Conservation (phyloP, 92 coral and sea anemone genomes). For the Epizoanthus stellaris region DNA sequence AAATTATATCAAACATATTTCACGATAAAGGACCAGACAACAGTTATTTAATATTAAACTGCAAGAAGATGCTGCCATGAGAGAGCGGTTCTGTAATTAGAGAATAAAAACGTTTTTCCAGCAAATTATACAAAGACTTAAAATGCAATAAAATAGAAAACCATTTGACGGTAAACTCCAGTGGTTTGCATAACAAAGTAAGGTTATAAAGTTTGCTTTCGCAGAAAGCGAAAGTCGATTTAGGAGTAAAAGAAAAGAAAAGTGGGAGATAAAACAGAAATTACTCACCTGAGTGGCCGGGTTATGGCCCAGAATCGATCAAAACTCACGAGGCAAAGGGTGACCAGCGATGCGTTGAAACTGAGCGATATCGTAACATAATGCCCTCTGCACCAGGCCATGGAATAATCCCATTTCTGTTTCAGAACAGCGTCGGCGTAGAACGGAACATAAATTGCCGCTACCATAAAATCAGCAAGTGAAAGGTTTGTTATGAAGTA, state of each 20-base stretch:
- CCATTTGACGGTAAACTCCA: background rate
- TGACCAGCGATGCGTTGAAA: slow-evolving; percentile 34
- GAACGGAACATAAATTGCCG: slow-evolving; percentile 36
- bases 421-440: slow-evolving; percentile 23
- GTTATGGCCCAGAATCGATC: slow-evolving; percentile 37
- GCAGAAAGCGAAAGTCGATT: background rate
- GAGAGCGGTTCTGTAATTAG: too few species aligned
- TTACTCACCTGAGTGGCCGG: slow-evolving; percentile 30
- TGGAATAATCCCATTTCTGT: slow-evolving; percentile 32
- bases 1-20: too few species aligned
- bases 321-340: slow-evolving; percentile 24
- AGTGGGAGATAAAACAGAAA: background rate
- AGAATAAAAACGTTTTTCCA: too few species aligned
- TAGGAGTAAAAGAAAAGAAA: background rate
- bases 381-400: slow-evolving; percentile 48
- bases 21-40: too few species aligned
- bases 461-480: slow-evolving; percentile 30
- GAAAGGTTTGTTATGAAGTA: slow-evolving; percentile 43
- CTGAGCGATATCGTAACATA: slow-evolving; percentile 41
- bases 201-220: background rate
- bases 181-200: background rate
- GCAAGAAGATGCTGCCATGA: too few species aligned
- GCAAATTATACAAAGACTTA: background rate
- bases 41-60: too few species aligned
- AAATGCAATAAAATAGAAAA: background rate